Evolutionary conservation across 2,888 invertebrate species (phyloP), one percentile per base, ranked within the genome.

Genomic region (Spialia ferax): DNA sequence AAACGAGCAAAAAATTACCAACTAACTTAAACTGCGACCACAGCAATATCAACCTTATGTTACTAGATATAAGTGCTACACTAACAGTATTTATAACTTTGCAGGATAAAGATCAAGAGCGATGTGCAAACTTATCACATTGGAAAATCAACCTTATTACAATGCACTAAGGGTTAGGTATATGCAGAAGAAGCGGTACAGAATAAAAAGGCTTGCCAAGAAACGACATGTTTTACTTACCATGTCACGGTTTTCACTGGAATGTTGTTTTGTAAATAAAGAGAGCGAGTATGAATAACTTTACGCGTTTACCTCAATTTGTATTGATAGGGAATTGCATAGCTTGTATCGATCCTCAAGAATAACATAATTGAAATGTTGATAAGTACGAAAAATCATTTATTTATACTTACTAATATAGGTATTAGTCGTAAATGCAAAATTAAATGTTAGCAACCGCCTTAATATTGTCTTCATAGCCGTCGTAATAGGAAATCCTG

Each of bases 1-100:
- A 79, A 81, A 82, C 79, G 79, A 84, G 82, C 74, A 86, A 85
- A 86, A 86, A 84, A 79, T 74, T 66, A 75, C 72, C 64, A 73
- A 62, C 63, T 32, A n/a, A 66, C 60, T 68, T 68, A 23, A 70
- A 63, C 68, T 29, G 22, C 23, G 6, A 65, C 35, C 67, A 78
- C 26, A 54, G 73, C 29, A 83, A 77, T 76, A 64, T 72, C 67
- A 73, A 76, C 79, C 73, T 77, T 86, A 81, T 68, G 4, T 2
- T 29, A 32, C n/a, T 42, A 2, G 1, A 55, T 42, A 55, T 60
- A 52, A 66, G 45, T 0, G 26, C 22, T n/a, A 22, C 11, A 15
- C 10, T 4, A 32, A 54, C 1, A 22, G 26, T 29, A 32, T 35
- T 35, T 23, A 54, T 32, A 66, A 45, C 29, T 67, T 60, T 65